Evolutionary conservation across 2,888 invertebrate genomes (phyloP), one percentile per base, ranked within the genome.

Genomic region (Dexiosoma caninum): DNA sequence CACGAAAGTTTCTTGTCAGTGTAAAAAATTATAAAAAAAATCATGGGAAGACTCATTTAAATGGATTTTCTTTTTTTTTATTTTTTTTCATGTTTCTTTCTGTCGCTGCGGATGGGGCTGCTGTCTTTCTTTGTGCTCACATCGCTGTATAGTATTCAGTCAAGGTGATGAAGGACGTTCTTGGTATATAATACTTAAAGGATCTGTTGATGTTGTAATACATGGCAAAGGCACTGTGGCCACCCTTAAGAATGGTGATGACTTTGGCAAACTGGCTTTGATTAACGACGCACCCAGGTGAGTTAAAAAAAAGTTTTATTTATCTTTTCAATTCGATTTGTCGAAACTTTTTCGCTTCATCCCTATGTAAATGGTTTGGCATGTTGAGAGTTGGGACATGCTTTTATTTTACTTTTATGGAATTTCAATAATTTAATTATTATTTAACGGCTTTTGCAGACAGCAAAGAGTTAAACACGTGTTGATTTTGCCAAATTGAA

Each of bases 261-360:
- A 96, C 90, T 96, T 96, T 90, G 96, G 96, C 64, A 96, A 96
- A 91, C 91, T 96, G 85, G 95, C 95, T 51, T 92, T 96, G 84
- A 95, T 96, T 85, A 96, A 96, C 90, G 95, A 96, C 91, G 94
- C 95, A 66, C 95, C 96, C 46, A 93, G 95, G 95, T 94, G 90
- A 90, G 89, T 82, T 64, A 59, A 57, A n/a, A n/a, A n/a, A n/a
- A 60, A 2, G 35, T 21, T 51, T 40, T 10, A 16, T 46, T 53
- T 8, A 0, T 16, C 19, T 16, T 37, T 16, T 9, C 27, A 27
- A 27, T 3, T 27, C 49, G n/a, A n/a, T n/a, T 19, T 62, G 27
- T 9, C 23, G 23, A 14, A 14, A 21, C 23, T 40, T n/a, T 27
- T 64, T 21, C 27, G 21, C n/a, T 64, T 6, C 27, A 27, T 27